Base-by-base conservation (phyloP, 92 coral and sea anemone genomes). In the Anthopleura xanthogrammica region DNA sequence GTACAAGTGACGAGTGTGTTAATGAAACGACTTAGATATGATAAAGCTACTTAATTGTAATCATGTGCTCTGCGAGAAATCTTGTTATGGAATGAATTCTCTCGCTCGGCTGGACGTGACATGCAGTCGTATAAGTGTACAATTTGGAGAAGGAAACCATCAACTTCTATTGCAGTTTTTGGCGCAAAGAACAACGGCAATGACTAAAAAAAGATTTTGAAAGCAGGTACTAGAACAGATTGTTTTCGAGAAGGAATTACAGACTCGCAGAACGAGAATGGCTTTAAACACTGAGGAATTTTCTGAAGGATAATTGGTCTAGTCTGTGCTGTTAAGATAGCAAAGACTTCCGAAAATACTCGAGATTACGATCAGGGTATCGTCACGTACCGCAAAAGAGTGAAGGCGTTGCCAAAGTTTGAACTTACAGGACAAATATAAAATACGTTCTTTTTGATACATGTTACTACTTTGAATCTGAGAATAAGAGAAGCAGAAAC, bases 261-360 rank as follows among this genome's bases (percentile, higher is more conserved):
- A 5, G 54, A 11, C 54, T 50, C 54, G 72, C 72, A 68, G 74
- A 12, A 68, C 17, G 4, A n/a, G 70, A 62, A 20, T 62, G 74
- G 41, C 42, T 68, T 29, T 68, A 68, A 36, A 23, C 16, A n/a
- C 42, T 29, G 19, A 68, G 74, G 74, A 68, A 68, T 68, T 68
- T 68, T 68, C 16, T 64, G 41, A 11, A 36, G 74, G 74, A 36
- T 68, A 68, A 68, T 68, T 68, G 74, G 42, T 68, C 74, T 68
- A 42, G 42, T 68, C 13, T 68, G 74, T 1, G 17, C 74, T 29
- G 74, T 68, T 1, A 68, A 68, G 74, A 68, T 68, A 68, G 74
- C 42, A 68, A 36, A 68, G 74, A 36, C 74, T 24, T 68, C 74
- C 74, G 74, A 68, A 68, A 24, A 68, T 68, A 68, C 42, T 68